phyloP scores from a whole-genome alignment of 2,797 vertebrate species.

The Labeo calbasu region DNA sequence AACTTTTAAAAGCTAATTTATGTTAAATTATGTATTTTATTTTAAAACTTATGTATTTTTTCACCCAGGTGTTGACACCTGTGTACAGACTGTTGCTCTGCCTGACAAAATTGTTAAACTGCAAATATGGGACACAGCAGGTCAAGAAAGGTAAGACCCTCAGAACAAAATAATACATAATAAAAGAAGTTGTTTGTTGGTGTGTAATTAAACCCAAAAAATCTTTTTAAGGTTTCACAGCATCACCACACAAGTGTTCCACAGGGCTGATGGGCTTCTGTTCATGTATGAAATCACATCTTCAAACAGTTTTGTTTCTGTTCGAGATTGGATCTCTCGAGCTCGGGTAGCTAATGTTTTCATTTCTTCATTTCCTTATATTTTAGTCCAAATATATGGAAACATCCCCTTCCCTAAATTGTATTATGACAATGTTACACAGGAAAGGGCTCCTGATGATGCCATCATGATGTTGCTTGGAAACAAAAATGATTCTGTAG shows the following conservation, averaged over 20 bases:
- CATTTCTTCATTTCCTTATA: neutral
- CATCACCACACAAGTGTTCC: conserved; percentile 87
- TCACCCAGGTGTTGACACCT: conserved; percentile 88
- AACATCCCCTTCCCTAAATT: neutral
- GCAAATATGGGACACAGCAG: conserved; percentile 94
- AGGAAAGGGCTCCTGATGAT: conserved; percentile 81
- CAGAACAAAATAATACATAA: neutral
- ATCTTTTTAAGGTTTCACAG: conserved; percentile 86
- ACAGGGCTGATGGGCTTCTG: conserved; percentile 88
- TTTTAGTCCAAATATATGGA: neutral
- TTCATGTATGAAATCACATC: conserved; percentile 94
- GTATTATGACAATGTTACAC: conserved; percentile 28
- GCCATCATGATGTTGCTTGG: conserved; percentile 85
- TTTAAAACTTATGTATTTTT: neutral
- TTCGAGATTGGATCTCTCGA: conserved; percentile 87
- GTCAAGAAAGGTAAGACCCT: conserved; percentile 87
- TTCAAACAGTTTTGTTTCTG: conserved; percentile 78
- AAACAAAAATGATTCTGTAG: conserved; percentile 86
- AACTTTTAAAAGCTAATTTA: neutral
- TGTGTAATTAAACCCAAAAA: neutral
- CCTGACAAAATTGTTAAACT: conserved; percentile 82
- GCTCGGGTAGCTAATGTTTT: conserved; percentile 80
- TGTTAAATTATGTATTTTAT: neutral
- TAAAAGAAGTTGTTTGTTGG: neutral
- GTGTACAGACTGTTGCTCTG: conserved; percentile 81